Percentiles rank a stretch among this genome's conserved stretches.
phyloP scores from a whole-genome alignment of 1,140 invertebrate genomes.

The Bombus affinis region DNA sequence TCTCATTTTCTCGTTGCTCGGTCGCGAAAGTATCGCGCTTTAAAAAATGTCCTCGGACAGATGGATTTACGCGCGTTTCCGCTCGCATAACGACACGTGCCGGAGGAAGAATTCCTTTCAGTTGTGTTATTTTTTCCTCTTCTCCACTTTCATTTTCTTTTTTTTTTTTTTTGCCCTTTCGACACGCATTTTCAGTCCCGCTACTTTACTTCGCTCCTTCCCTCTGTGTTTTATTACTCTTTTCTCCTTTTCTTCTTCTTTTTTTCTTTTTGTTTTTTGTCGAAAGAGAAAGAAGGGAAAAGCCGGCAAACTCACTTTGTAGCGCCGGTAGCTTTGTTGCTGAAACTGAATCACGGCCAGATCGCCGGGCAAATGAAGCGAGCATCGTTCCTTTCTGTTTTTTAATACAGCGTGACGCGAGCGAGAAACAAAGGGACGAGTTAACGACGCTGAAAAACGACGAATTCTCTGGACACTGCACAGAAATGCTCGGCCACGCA shows the following conservation, averaged over 20 bases:
- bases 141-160: not conserved
- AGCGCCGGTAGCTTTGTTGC: constrained; percentile 12
- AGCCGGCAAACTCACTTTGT: constrained; percentile 22
- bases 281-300: not conserved
- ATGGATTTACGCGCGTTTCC: not conserved
- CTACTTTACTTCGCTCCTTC: not conserved
- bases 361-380: constrained; percentile 25
- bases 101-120: not conserved
- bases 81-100: constrained; percentile 2
- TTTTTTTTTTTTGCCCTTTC: too few relatives aligned
- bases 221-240: not conserved
- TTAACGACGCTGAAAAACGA: constrained; percentile 19
- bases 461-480: not conserved
- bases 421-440: constrained; percentile 13
- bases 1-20: not conserved
- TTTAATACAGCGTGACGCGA: constrained; percentile 12
- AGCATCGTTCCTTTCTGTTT: constrained; percentile 3
- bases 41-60: not conserved
- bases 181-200: too few relatives aligned
- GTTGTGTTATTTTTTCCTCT: not conserved
- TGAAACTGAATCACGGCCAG: constrained; percentile 28
- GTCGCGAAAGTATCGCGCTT: not conserved
- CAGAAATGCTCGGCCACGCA: not conserved
- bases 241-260: not conserved
- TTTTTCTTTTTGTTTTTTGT: not conserved